These are phyloP conservation scores for Drosophila nr. medialis DNA, from an alignment of 2,888 invertebrate genomes.

Conservation along the genomic window DNA sequence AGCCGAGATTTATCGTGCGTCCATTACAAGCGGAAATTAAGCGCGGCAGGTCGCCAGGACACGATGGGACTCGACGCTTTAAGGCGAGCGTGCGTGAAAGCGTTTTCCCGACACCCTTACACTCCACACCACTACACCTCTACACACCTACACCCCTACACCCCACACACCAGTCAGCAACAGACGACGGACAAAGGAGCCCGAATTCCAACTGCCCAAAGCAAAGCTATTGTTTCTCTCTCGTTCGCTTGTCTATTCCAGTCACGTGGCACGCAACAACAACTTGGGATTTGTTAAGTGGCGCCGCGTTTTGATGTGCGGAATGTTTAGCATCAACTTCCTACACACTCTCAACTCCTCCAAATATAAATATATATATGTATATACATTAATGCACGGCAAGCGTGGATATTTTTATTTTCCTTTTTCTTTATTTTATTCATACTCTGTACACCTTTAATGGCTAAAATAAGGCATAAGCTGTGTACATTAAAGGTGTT, in stretches of 20 bases:
- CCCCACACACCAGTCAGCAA: not conserved
- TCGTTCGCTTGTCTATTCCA: slow-evolving; percentile 52
- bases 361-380: slow-evolving; percentile 1
- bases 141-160: too few relatives aligned
- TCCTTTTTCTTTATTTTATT: not conserved
- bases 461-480: not conserved
- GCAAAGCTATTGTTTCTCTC: slow-evolving; percentile 70
- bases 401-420: slow-evolving; percentile 12
- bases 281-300: slow-evolving; percentile 81
- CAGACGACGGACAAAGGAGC: slow-evolving; percentile 3
- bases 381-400: not conserved
- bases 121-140: not conserved
- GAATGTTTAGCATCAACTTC: slow-evolving; percentile 57
- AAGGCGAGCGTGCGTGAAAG: slow-evolving; percentile 75
- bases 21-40: slow-evolving; percentile 82
- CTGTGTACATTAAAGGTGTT: not conserved
- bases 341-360: slow-evolving; percentile 4
- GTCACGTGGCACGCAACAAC: slow-evolving; percentile 80
- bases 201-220: slow-evolving; percentile 60
- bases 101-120: slow-evolving; percentile 69
- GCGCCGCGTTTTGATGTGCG: slow-evolving; percentile 70
- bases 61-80: slow-evolving; percentile 33
- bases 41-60: slow-evolving; percentile 73
- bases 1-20: slow-evolving; percentile 80
- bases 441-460: slow-evolving; percentile 3